Conservation (phyloP, 2,797 vertebrate genomes). For the Anguilla pacifica region DNA sequence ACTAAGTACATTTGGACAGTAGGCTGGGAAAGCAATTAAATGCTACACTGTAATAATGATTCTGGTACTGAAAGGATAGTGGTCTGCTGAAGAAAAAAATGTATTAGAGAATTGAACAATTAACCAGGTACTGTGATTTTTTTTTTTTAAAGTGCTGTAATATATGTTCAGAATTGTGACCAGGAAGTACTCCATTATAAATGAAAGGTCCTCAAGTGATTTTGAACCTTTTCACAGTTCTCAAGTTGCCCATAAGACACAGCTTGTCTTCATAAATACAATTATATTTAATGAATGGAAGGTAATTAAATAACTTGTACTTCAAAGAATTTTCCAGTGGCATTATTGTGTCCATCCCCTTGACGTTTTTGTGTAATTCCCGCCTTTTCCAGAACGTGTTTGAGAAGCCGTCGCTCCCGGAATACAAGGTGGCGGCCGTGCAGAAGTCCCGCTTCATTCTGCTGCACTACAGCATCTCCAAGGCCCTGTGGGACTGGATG, state of each 20-base stretch:
- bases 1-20: not conserved
- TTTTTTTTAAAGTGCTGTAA: not conserved
- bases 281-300: not conserved
- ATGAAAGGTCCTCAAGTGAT: not conserved
- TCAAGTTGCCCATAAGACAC: not conserved
- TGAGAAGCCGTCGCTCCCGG: constrained; percentile 79
- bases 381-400: constrained; percentile 73
- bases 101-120: not conserved
- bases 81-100: not conserved
- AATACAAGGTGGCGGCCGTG: constrained; percentile 82
- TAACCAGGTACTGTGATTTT: not conserved
- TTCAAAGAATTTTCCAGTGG: not conserved
- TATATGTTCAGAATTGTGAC: not conserved
- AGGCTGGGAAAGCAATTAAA: not conserved
- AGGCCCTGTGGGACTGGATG: constrained; percentile 85
- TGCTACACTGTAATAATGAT: not conserved
- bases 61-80: not conserved
- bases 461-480: constrained; percentile 84
- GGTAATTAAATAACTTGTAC: not conserved
- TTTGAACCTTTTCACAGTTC: not conserved
- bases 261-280: not conserved
- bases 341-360: not conserved
- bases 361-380: no score
- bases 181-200: not conserved
- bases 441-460: constrained; percentile 81